Conservation (phyloP, 1,140 invertebrate species). For the Eriocheir sinensis region DNA sequence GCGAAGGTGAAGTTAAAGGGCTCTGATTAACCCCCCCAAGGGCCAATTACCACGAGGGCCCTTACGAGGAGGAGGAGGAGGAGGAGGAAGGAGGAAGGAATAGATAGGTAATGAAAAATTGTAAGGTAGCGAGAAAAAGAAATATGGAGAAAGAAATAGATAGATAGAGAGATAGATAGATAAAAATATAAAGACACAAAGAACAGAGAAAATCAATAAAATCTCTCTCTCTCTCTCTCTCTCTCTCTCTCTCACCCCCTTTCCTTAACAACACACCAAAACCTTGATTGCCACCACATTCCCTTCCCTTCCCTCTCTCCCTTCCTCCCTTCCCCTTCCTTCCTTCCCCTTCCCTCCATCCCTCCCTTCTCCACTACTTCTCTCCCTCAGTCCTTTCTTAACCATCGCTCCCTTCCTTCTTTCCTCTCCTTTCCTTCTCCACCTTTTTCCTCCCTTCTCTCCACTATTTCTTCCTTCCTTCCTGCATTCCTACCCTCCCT, state of each 20-base stretch:
- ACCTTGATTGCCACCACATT: background rate
- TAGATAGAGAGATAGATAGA: background rate
- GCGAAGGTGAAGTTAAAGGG: background rate
- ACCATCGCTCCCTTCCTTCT: too few relatives aligned
- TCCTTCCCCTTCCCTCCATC: background rate
- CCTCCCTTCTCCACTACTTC: background rate
- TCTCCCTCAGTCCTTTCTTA: too few relatives aligned
- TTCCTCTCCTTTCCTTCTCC: background rate
- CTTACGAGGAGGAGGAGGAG: background rate
- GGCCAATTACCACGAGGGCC: conserved; percentile 1
- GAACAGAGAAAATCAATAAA: background rate
- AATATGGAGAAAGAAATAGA: background rate
- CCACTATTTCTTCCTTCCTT: background rate
- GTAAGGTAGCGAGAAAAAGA: background rate
- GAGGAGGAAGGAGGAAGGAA: background rate
- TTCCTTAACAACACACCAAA: background rate
- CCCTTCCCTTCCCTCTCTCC: background rate
- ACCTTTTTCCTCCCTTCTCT: background rate
- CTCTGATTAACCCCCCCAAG: conserved; percentile 1
- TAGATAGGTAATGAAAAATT: background rate
- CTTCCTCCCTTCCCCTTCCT: background rate
- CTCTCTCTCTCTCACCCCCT: background rate
- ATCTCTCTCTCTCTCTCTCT: background rate
- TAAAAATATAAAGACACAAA: background rate
- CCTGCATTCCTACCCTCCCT: background rate